phyloP scores from a whole-genome alignment of 2,113 vertebrate genomes.

The Anarrhichthys ocellatus region DNA sequence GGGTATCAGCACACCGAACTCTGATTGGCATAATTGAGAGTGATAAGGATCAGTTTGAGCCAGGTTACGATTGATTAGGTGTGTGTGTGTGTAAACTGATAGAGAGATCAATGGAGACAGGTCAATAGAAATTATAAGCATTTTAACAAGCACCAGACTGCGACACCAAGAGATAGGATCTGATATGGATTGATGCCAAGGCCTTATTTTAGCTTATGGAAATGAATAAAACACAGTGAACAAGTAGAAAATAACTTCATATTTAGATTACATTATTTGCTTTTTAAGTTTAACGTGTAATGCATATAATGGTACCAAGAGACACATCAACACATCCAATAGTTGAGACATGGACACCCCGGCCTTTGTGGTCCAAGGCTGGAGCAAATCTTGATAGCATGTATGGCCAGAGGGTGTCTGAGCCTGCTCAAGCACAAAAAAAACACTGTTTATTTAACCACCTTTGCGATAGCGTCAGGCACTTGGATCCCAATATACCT shows the following conservation, averaged over 20 bases:
- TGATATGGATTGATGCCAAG: conserved; percentile 27
- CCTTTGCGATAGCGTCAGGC: neutral
- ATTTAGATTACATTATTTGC: neutral
- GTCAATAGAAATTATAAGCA: conserved; percentile 64
- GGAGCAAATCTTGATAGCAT: neutral
- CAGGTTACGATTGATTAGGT: conserved; percentile 72
- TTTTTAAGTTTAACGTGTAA: neutral
- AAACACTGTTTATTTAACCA: neutral
- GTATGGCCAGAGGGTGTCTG: neutral
- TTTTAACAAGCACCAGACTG: conserved; percentile 52
- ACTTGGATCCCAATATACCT: neutral
- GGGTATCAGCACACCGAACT: conserved; percentile 72
- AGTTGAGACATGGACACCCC: neutral
- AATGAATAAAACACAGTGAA: neutral
- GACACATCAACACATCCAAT: neutral
- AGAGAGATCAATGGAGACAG: conserved; percentile 56
- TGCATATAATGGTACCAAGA: no score
- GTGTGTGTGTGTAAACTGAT: conserved; percentile 68
- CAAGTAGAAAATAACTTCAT: neutral
- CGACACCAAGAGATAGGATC: conserved; percentile 26
- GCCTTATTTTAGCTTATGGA: conserved; percentile 2
- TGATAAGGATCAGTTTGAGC: conserved; percentile 74
- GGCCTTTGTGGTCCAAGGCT: no score
- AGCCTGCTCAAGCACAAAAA: neutral
- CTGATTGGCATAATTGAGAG: conserved; percentile 76